phyloP scores from a whole-genome alignment of 2,113 vertebrate genomes.

The Aegithalos caudatus region DNA sequence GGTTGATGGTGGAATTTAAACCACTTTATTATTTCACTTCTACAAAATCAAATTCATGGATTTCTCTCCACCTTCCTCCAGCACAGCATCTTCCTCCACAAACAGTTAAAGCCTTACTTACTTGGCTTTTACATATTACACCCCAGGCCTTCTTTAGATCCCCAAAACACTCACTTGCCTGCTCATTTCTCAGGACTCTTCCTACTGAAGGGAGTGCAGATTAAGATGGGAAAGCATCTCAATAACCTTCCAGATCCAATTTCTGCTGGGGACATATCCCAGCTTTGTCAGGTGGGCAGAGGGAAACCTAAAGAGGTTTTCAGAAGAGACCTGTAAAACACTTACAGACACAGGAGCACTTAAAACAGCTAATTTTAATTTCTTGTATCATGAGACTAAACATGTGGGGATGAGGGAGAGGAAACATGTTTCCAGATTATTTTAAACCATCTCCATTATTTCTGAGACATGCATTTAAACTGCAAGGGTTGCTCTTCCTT shows the following conservation, averaged over 20 bases:
- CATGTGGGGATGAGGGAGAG: neutral
- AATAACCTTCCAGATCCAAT: neutral
- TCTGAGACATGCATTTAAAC: neutral
- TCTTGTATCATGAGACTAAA: neutral
- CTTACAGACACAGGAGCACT: neutral
- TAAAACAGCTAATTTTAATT: neutral
- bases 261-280: neutral
- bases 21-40: neutral
- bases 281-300: neutral
- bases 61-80: neutral
- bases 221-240: neutral
- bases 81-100: neutral
- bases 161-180: neutral
- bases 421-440: neutral
- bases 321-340: neutral
- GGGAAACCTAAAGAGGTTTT: neutral
- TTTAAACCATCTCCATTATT: neutral
- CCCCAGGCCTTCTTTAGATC: neutral
- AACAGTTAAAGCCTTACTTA: neutral
- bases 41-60: neutral
- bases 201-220: neutral
- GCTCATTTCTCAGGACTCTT: neutral
- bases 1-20: neutral
- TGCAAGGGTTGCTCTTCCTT: neutral
- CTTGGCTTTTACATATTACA: neutral